These are phyloP conservation scores for Papilio machaon DNA, from an alignment of 1,140 invertebrate genomes.

Conservation along the genomic window DNA sequence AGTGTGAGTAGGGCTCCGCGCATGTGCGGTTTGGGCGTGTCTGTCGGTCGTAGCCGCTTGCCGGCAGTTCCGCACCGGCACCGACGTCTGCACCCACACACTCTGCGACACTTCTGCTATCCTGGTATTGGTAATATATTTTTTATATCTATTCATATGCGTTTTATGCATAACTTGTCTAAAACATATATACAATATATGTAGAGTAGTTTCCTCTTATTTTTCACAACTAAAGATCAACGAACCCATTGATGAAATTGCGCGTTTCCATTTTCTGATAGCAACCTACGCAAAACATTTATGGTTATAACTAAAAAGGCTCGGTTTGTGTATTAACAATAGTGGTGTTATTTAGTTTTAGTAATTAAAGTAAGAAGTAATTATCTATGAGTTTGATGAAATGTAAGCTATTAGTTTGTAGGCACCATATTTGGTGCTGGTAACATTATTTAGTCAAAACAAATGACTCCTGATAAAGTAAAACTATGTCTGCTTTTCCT, in stretches of 20 bases:
- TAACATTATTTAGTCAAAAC: conserved; percentile 11
- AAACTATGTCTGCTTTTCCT: not conserved
- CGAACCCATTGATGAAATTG: conserved; percentile 44
- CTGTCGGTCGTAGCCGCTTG: conserved; percentile 58
- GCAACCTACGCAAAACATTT: conserved; percentile 56
- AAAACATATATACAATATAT: conserved; percentile 16
- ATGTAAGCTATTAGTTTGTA: not conserved
- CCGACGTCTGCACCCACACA: conserved; percentile 46
- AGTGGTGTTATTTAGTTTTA: conserved; percentile 14
- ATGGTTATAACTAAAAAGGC: conserved; percentile 20
- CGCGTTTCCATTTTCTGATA: conserved; percentile 52
- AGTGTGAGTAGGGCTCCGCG: conserved; percentile 53
- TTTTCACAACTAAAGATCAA: conserved; percentile 36
- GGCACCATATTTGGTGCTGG: not conserved
- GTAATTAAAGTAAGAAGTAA: not conserved
- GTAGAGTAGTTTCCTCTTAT: conserved; percentile 10
- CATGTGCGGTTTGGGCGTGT: conserved; percentile 78
- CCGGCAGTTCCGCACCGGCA: conserved; percentile 61
- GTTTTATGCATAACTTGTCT: not conserved
- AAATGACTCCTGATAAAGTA: not conserved
- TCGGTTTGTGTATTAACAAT: conserved; percentile 13
- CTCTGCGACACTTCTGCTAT: conserved; percentile 43
- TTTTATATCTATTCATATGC: conserved; percentile 28
- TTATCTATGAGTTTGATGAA: conserved; percentile 10
- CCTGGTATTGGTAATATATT: conserved; percentile 65